phyloP scores from a whole-genome alignment of 1,140 invertebrate species.

The Drosophila tristis region DNA sequence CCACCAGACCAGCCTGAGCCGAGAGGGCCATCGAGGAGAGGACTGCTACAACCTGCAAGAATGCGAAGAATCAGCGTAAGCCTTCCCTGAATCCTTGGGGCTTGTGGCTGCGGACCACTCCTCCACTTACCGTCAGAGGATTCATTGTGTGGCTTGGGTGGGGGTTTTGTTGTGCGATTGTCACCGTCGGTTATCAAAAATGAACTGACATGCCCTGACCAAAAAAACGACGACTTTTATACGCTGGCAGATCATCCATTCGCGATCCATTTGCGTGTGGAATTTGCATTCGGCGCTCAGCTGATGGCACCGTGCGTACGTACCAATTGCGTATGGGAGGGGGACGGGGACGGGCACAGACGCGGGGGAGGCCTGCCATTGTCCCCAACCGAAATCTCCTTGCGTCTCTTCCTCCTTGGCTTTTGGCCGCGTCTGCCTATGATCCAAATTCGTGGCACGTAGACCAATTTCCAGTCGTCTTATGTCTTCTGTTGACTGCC shows the following conservation, averaged over 20 bases:
- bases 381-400: slow-evolving; percentile 14
- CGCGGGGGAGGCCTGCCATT: not conserved
- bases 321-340: slow-evolving; percentile 42
- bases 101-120: not conserved
- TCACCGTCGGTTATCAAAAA: slow-evolving; percentile 83
- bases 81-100: slow-evolving; percentile 1
- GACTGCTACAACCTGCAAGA: slow-evolving; percentile 75
- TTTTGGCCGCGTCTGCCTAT: slow-evolving; percentile 44
- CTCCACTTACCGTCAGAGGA: slow-evolving; percentile 79
- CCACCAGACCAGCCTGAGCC: slow-evolving; percentile 64
- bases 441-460: slow-evolving; percentile 75
- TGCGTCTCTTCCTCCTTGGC: slow-evolving; percentile 25
- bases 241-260: slow-evolving; percentile 55
- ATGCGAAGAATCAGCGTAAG: not conserved
- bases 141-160: slow-evolving; percentile 82
- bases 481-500: no score
- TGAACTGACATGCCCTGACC: slow-evolving; percentile 82
- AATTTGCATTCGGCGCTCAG: slow-evolving; percentile 63
- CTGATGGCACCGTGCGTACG: slow-evolving; percentile 31
- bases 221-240: slow-evolving; percentile 79
- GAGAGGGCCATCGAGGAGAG: slow-evolving; percentile 78
- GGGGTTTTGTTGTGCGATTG: slow-evolving; percentile 55
- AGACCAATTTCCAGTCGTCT: slow-evolving; percentile 55
- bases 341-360: not conserved
- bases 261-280: slow-evolving; percentile 28